These are phyloP conservation scores for Drosophila lini DNA, from an alignment of 1,140 invertebrate species.

Conservation along the genomic window DNA sequence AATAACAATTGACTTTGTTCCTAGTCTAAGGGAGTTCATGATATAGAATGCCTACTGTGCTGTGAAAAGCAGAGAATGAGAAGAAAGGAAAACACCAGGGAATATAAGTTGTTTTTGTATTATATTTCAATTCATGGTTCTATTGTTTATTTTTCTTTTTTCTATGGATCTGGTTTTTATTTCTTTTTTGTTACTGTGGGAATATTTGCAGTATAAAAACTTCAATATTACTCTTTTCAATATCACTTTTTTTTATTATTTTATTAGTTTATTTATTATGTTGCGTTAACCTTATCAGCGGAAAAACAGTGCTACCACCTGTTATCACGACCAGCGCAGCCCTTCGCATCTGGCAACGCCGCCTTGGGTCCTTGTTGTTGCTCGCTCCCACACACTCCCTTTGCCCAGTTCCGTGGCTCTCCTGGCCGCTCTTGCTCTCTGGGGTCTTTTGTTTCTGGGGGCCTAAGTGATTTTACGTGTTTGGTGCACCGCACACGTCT, in stretches of 20 bases:
- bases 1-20: background rate
- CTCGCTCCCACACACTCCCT: slow-evolving; percentile 13
- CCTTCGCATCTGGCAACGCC: slow-evolving; percentile 48
- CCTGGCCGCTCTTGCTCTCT: slow-evolving; percentile 20
- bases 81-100: background rate
- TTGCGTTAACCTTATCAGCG: slow-evolving; percentile 9
- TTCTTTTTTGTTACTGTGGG: background rate
- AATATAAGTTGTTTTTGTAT: background rate
- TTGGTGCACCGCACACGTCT: slow-evolving; percentile 77
- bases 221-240: too few relatives aligned
- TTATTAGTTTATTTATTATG: background rate
- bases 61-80: background rate
- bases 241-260: background rate
- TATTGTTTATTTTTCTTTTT: background rate
- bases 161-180: background rate
- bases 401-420: slow-evolving; percentile 2
- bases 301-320: slow-evolving; percentile 49
- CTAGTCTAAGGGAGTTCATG: background rate
- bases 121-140: background rate
- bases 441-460: slow-evolving; percentile 44
- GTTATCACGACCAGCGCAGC: slow-evolving; percentile 31
- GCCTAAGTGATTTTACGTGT: slow-evolving; percentile 84
- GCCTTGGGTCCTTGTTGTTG: slow-evolving; percentile 21
- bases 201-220: background rate
- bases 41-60: too few relatives aligned